Conservation (phyloP, 2,113 vertebrate genomes). For the Cyanistes caeruleus region DNA sequence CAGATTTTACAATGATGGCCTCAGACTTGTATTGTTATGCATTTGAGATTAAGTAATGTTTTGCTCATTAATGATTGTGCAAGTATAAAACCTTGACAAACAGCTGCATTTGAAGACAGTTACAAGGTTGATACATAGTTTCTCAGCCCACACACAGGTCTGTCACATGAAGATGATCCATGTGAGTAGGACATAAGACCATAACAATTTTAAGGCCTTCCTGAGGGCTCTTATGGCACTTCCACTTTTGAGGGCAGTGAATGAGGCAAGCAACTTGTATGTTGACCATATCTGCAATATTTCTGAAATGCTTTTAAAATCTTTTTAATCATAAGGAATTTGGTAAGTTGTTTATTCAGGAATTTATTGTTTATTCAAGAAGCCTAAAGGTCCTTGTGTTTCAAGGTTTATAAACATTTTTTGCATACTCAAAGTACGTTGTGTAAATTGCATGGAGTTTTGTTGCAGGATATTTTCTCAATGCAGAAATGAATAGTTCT, state of each 20-base stretch:
- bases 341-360: background rate
- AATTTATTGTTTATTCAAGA: background rate
- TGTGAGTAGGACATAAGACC: background rate
- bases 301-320: background rate
- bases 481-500: background rate
- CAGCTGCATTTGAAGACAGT: background rate
- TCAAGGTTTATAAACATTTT: background rate
- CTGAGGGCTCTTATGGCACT: background rate
- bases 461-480: background rate
- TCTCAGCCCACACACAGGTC: background rate
- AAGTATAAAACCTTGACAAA: background rate
- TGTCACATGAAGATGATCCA: background rate
- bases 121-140: background rate
- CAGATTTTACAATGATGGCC: background rate
- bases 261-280: background rate
- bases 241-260: background rate
- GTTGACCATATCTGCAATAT: accelerated
- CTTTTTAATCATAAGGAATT: background rate
- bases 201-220: background rate
- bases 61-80: background rate
- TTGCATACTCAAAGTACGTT: background rate
- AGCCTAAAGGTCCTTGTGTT: background rate
- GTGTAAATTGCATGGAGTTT: background rate
- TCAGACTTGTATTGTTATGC: background rate
- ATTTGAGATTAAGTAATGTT: background rate